Evolutionary conservation across 2,113 vertebrate genomes (phyloP).

Genomic region (Gadus chalcogrammus): DNA sequence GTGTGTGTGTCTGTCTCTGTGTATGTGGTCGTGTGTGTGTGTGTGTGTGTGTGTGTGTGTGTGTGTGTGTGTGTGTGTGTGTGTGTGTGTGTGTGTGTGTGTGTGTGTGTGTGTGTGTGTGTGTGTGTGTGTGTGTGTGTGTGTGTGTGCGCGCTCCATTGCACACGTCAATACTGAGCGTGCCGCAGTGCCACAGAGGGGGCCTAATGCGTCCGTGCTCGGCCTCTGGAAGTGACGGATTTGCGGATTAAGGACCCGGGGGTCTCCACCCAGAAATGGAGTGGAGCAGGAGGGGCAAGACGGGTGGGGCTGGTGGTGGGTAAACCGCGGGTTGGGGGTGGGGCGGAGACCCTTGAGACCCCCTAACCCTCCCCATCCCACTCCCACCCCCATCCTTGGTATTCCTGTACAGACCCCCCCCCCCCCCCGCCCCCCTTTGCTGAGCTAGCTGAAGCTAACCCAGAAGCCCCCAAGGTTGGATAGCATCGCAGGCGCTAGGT

Average conservation of each 20-base stretch:
- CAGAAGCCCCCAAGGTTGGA: no score
- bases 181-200: constrained; percentile 1
- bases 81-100: background rate
- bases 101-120: no score
- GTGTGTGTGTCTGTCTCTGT: no score
- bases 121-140: background rate
- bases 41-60: background rate
- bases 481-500: no score
- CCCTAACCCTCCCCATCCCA: no score
- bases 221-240: constrained; percentile 60
- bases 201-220: constrained; percentile 39
- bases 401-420: no score
- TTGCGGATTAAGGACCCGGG: constrained; percentile 50
- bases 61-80: background rate
- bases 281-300: constrained; percentile 8
- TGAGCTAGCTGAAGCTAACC: no score
- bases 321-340: no score
- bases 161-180: constrained; percentile 22
- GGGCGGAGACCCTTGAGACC: no score
- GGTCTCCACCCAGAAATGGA: constrained; percentile 20
- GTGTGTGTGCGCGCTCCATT: constrained; percentile 8
- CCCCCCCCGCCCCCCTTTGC: no score
- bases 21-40: background rate
- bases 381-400: no score
- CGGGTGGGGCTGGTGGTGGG: constrained; percentile 3